A percentile compares a stretch with the other conserved stretches of the same genome.
These are phyloP conservation scores for Drosophila pseudoananassae DNA, from an alignment of 1,140 invertebrate genomes.

Conservation along the genomic window DNA sequence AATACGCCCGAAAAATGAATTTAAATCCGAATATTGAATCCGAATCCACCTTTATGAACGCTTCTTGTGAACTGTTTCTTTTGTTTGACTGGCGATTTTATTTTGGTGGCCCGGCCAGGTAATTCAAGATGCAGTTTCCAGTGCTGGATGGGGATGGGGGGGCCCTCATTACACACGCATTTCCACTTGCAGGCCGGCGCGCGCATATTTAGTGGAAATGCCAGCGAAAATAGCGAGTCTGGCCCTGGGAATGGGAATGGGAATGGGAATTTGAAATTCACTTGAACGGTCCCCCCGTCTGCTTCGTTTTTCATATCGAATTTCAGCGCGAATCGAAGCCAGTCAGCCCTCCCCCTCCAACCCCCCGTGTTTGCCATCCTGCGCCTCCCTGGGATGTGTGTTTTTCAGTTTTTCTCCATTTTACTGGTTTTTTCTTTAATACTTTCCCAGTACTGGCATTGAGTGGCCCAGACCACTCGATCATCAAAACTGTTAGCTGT, in stretches of 20 bases:
- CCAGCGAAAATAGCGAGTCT: conserved; percentile 13
- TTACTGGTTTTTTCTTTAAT: conserved; percentile 21
- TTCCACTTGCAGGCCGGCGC: conserved; percentile 30
- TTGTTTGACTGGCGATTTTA: conserved; percentile 8
- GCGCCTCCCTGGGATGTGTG: conserved; percentile 2
- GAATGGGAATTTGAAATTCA: conserved; percentile 32
- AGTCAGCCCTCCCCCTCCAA: no score
- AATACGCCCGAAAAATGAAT: not conserved
- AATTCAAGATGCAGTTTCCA: conserved; percentile 62
- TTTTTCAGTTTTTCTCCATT: conserved; percentile 18
- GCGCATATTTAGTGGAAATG: conserved; percentile 60
- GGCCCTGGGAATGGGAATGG: conserved; percentile 20
- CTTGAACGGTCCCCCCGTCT: conserved; percentile 45
- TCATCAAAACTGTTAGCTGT: conserved; percentile 16
- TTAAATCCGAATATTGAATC: not conserved
- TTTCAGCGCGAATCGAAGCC: conserved; percentile 69
- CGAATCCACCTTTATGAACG: not conserved
- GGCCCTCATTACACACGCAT: conserved; percentile 54
- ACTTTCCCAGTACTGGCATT: conserved; percentile 28
- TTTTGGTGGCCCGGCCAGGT: conserved; percentile 25
- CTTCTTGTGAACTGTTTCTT: conserved; percentile 33
- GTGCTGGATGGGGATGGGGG: no score
- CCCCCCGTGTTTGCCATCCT: no score
- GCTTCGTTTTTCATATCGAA: conserved; percentile 76
- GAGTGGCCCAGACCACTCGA: conserved; percentile 48